Percentiles rank a stretch among this genome's conserved stretches.
Conservation (phyloP, 2,113 vertebrate genomes). For the Anhinga anhinga region DNA sequence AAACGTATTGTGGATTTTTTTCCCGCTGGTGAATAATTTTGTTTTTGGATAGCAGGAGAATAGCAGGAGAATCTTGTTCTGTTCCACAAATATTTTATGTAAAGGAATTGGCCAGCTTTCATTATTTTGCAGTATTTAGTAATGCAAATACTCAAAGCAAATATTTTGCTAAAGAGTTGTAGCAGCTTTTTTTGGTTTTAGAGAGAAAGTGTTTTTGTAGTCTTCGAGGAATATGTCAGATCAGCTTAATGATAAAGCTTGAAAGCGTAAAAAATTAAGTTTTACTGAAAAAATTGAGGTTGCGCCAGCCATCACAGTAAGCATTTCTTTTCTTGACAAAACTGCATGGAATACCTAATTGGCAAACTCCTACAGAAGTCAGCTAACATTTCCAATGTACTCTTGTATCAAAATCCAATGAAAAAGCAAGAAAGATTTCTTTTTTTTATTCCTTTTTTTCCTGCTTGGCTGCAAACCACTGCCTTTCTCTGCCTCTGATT, state of each 20-base stretch:
- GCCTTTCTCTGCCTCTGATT: constrained; percentile 75
- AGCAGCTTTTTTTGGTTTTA: neutral
- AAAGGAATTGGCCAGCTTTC: neutral
- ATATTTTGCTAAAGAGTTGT: neutral
- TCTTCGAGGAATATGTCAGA: neutral
- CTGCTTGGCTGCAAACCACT: constrained; percentile 81
- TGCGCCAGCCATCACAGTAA: constrained; percentile 80
- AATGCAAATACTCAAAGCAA: neutral
- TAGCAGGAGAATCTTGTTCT: neutral
- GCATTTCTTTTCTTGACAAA: constrained; percentile 74
- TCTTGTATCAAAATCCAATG: constrained; percentile 67
- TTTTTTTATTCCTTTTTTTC: neutral
- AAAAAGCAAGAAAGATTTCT: constrained; percentile 64
- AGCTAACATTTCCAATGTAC: constrained; percentile 41
- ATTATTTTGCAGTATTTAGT: neutral
- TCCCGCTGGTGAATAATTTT: neutral
- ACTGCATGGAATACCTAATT: constrained; percentile 79
- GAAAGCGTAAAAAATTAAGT: neutral
- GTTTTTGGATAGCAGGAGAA: neutral
- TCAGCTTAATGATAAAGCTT: neutral
- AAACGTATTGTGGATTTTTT: neutral
- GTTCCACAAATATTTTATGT: neutral
- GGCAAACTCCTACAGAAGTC: constrained; percentile 65
- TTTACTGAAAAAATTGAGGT: constrained; percentile 48
- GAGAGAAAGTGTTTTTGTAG: neutral